Base-by-base conservation (phyloP, 1,140 invertebrate genomes). In the Drosophila lacertosa region DNA sequence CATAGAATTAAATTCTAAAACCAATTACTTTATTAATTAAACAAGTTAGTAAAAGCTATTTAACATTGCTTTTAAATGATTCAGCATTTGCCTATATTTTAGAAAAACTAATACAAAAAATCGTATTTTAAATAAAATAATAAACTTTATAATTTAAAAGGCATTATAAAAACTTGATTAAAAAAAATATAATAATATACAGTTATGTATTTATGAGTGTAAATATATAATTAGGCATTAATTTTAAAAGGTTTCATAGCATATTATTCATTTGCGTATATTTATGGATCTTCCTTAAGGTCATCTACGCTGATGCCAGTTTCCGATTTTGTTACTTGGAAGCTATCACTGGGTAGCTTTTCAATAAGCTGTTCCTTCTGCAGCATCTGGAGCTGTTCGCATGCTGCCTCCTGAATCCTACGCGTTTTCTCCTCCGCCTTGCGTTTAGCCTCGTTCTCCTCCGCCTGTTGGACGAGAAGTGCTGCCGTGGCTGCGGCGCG, bases 381-480 rank as follows among this genome's bases (percentile, higher is more conserved):
- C 4, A 90, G 54, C 37, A 77, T 82, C 16, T 90, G 59, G 0
- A 90, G 63, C 53, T 90, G 89, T 53, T 88, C 76, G 4, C 73
- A 79, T 20, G 89, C 89, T 3, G 86, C 84, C 26, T 89, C 89
- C 33, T 89, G 84, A 33, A 90, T 90, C 32, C 77, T 89, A 1
- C 71, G 66, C 4, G 77, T 71, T 15, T 79, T 84, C 47, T 82
- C 82, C 32, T 89, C 81, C 3, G 80, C 78, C 58, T 77, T 89
- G 1, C 82, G 78, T 44, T 90, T 90, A 0, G 73, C 69, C 45
- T 83, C 78, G 35, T 78, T 78, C 65, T 90, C 82, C 54, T 90
- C 81, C 24, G 77, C 70, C 39, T 90, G 81, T 37, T 88, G 80
- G 26, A 77, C 70, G 13, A 80, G 55, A 32, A 90, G 40, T 22